These are phyloP conservation scores for Ophthalmolycus amberensis DNA, from an alignment of 2,113 vertebrate species.

Conservation along the genomic window DNA sequence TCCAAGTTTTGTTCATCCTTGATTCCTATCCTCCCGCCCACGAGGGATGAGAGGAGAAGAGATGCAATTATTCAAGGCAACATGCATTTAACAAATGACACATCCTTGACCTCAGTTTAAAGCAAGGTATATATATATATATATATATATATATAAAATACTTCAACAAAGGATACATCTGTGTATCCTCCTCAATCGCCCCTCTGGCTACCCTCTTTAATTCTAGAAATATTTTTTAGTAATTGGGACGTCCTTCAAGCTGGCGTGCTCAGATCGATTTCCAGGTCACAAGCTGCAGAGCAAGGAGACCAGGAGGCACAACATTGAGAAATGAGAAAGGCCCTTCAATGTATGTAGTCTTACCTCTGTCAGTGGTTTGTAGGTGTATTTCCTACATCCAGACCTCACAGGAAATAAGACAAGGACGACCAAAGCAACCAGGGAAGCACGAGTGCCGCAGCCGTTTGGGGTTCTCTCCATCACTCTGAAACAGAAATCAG, in stretches of 20 bases:
- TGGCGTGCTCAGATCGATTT: neutral
- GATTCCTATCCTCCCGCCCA: no score
- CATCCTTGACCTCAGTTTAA: no score
- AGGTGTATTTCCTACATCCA: conserved; percentile 23
- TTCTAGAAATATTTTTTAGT: neutral
- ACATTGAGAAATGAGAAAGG: neutral
- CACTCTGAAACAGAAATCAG: conserved; percentile 24
- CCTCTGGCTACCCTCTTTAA: neutral
- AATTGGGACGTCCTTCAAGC: neutral
- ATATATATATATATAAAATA: no score
- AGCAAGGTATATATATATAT: no score
- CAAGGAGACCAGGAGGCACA: neutral
- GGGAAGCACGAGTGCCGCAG: conserved; percentile 12
- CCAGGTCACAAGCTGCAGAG: neutral
- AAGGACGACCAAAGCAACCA: conserved; percentile 40
- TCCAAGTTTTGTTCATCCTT: no score
- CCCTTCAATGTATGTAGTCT: neutral
- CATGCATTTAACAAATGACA: no score
- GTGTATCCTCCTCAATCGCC: no score
- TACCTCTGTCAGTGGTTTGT: conserved; percentile 26
- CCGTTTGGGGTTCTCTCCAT: conserved; percentile 45
- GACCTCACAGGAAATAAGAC: conserved; percentile 33
- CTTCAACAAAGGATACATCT: no score
- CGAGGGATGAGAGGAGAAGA: no score
- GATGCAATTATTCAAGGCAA: no score